Conservation (phyloP, 2,888 invertebrate genomes). For the Nomada ferruginata region DNA sequence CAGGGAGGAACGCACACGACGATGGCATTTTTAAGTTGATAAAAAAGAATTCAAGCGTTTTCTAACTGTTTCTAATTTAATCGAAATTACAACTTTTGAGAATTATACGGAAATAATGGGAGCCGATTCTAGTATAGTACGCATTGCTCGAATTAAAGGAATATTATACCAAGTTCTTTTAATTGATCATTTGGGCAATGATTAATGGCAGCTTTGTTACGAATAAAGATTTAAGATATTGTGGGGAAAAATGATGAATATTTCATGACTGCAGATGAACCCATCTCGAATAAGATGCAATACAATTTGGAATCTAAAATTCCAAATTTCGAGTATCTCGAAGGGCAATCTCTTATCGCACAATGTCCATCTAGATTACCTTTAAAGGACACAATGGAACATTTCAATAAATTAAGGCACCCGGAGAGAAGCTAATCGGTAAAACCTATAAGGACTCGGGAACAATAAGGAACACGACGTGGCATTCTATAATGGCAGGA, state of each 20-base stretch:
- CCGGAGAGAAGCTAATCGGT: neutral
- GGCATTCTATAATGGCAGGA: neutral
- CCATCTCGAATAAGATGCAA: neutral
- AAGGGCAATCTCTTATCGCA: neutral
- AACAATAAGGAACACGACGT: slow-evolving; percentile 1
- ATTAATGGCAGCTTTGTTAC: too few species aligned
- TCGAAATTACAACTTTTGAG: too few species aligned
- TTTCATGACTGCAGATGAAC: slow-evolving; percentile 1
- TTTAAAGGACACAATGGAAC: neutral
- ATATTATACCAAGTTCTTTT: too few species aligned
- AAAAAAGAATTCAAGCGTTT: too few species aligned
- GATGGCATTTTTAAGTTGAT: too few species aligned
- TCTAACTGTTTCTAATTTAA: too few species aligned
- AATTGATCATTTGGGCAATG: too few species aligned
- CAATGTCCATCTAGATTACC: neutral
- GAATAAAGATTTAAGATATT: neutral
- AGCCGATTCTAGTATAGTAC: too few species aligned
- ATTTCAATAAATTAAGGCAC: neutral
- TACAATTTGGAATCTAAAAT: neutral
- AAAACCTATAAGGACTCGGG: neutral
- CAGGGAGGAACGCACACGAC: too few species aligned
- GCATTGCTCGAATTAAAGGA: too few species aligned
- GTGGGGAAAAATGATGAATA: too few species aligned
- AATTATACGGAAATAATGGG: too few species aligned
- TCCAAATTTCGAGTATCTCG: neutral